Base-by-base conservation (phyloP, 2,888 invertebrate species). In the Gari tellinella region DNA sequence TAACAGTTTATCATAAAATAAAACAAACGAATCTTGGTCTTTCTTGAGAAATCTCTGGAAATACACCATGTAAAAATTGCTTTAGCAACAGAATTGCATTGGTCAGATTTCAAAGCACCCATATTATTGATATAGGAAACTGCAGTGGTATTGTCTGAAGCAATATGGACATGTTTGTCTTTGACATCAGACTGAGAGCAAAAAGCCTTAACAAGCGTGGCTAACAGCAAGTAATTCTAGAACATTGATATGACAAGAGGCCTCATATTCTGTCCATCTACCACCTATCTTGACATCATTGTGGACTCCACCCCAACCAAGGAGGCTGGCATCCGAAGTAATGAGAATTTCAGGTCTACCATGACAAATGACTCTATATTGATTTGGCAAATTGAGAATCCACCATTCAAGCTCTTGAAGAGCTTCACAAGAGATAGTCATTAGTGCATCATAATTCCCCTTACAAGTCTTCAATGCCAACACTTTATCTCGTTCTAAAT, bases 101-200 rank as follows among this genome's bases (percentile, higher is more conserved):
- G 12, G 14, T 19, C 7, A 14, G 45, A 66, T 1, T 43, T 53
- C 1, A 14, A 64, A 8, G 62, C 67, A 5, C 72, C 76, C 60
- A 67, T 64, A 12, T 68, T 69, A 31, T 69, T 69, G 5, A 65
- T 48, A 46, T 74, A 79, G 14, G 37, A 41, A 7, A 73, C 62
- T 10, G 73, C 52, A 40, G 60, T 56, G 4, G 73, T 58, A 19
- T 66, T 78, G 43, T 78, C 73, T 10, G 61, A 40, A 8, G 51
- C 45, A 15, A 72, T 21, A 45, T 61, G 46, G 12, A 72, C 21
- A 49, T 80, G 75, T 37, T 52, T 52, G 26, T 46, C 19, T n/a
- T 40, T 31, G 4, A 21, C 37, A 15, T 45, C 4, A 2, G 25
- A 17, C 12, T 43, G 12, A 7, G 41, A 15, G 21, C 38, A 25